Evolutionary conservation across 2,888 invertebrate genomes (phyloP), one percentile per base, ranked within the genome.

Genomic region (Oligia strigilis): DNA sequence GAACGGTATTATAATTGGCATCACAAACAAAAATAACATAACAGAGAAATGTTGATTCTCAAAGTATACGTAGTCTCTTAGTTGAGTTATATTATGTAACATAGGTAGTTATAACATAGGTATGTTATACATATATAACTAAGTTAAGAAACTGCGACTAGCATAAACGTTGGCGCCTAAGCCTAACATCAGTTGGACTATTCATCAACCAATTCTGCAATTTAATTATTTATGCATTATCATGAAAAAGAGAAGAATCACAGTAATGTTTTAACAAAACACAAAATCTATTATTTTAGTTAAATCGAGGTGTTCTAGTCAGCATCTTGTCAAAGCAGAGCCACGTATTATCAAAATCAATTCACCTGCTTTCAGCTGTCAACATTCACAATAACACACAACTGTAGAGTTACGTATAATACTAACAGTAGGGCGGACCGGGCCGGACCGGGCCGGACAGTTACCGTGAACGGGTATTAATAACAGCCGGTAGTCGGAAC

Each of bases 401-500:
- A 49, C 49, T 11, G 46, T 29, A 19, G 19, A 1, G 29, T 29
- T 29, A 29, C 29, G 1, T 29, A 29, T 29, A 29, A 1, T 40
- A 40, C 0, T 40, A 40, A 4, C 40, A 40, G 40, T 40, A 4
- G 40, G 52, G 52, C 40, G 66, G 40, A 49, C 58, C n/a, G n/a
- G n/a, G 40, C 23, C 60, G 60, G 11, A 62, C n/a, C 4, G 29
- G 23, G 52, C 64, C 40, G 66, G 40, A 49, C 58, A 23, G 58
- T 60, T 17, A 23, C 52, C 13, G 17, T 17, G 67, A 52, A 69
- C 60, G 67, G 60, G 9, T 78, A 78, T 52, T 60, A 67, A 69
- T 67, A 78, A 5, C 66, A 29, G 29, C 19, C n/a, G 9, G 43
- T n/a, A 46, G 70, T n/a, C 19, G 80, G 36, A 79, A 55, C 55